phyloP scores from a whole-genome alignment of 2,888 invertebrate genomes.

The Meliscaeva auricollis region DNA sequence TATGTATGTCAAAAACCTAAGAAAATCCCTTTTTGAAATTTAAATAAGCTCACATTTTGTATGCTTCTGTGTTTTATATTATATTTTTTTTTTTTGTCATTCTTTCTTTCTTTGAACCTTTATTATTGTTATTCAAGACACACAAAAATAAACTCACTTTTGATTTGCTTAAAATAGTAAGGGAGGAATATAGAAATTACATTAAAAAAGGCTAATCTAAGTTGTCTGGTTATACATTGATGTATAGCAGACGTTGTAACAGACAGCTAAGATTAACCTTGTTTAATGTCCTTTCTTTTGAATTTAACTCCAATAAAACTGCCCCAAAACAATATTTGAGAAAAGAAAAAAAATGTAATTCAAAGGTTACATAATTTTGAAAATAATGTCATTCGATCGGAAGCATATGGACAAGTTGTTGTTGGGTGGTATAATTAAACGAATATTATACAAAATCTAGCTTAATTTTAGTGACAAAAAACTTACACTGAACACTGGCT shows the following conservation, averaged over 20 bases:
- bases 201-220: constrained; percentile 37
- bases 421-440: no score
- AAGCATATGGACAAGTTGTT: no score
- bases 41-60: constrained; percentile 59
- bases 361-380: no score
- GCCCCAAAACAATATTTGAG: background rate
- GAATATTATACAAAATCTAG: no score
- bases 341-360: background rate
- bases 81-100: background rate
- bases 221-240: background rate
- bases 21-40: constrained; percentile 73
- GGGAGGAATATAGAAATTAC: constrained; percentile 24
- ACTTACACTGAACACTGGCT: no score
- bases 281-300: background rate
- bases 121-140: constrained; percentile 55
- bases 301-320: background rate
- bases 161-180: constrained; percentile 39
- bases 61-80: constrained; percentile 3
- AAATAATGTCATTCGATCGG: no score
- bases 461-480: no score
- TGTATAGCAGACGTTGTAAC: background rate
- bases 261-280: background rate
- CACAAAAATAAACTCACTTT: constrained; percentile 52
- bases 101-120: constrained; percentile 45
- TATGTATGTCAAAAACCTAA: constrained; percentile 72